Evolutionary conservation across 2,113 vertebrate species (phyloP).

Genomic region (Albula glossodonta): DNA sequence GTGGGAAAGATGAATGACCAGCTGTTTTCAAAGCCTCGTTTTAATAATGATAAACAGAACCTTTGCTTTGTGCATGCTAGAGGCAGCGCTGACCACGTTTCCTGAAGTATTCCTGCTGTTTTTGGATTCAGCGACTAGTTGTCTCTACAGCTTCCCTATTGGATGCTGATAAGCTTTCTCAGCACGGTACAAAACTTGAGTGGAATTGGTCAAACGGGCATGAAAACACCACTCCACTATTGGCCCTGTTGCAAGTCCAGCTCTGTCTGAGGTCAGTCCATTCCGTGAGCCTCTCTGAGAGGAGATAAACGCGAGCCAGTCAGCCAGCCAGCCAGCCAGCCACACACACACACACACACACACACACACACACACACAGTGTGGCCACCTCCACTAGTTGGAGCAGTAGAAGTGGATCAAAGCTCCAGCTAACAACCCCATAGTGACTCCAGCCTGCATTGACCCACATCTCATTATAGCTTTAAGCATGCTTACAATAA

Average conservation of each 20-base stretch:
- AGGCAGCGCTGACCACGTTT: background rate
- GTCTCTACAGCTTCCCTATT: background rate
- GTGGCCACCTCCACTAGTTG: constrained; percentile 36
- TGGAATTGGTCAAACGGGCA: background rate
- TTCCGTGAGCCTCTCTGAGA: background rate
- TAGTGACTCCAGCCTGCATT: constrained; percentile 68
- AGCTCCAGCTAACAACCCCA: constrained; percentile 62
- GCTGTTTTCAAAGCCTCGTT: background rate
- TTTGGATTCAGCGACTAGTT: background rate
- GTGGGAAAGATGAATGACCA: constrained; percentile 1
- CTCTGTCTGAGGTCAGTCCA: background rate
- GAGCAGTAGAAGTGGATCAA: constrained; percentile 37
- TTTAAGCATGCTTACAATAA: constrained; percentile 78
- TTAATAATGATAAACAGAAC: background rate
- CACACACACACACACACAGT: constrained; percentile 33
- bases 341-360: constrained; percentile 34
- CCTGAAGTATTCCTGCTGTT: background rate
- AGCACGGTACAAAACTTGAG: background rate
- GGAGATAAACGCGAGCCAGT: constrained; percentile 9
- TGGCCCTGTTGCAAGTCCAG: background rate
- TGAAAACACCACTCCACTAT: background rate
- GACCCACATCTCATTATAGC: constrained; percentile 79
- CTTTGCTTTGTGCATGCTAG: background rate
- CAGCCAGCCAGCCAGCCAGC: constrained; percentile 26
- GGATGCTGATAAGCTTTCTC: background rate